Conservation (phyloP, 2,113 vertebrate genomes). For the Polyodon spathula region DNA sequence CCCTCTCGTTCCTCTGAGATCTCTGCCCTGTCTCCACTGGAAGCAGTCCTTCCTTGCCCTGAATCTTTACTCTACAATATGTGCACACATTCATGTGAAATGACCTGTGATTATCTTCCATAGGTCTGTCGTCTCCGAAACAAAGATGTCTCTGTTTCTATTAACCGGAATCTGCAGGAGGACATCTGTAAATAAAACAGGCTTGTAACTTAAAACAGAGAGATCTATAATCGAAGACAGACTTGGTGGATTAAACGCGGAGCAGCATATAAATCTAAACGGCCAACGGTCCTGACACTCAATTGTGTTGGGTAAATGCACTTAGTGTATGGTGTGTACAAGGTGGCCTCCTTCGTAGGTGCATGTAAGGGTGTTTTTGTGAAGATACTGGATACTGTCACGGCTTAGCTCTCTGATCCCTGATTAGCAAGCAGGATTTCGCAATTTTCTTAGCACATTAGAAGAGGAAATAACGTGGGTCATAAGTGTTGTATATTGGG, state of each 20-base stretch:
- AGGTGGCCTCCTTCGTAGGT: conserved; percentile 24
- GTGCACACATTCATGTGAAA: conserved; percentile 28
- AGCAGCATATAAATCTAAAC: background rate
- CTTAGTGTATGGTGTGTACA: conserved; percentile 13
- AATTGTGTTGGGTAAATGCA: background rate
- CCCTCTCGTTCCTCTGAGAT: conserved; percentile 25
- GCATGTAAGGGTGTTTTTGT: conserved; percentile 18
- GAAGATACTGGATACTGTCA: no score
- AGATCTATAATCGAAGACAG: conserved; percentile 18
- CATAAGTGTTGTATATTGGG: no score
- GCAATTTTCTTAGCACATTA: no score
- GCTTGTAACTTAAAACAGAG: conserved; percentile 18
- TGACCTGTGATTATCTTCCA: conserved; percentile 42
- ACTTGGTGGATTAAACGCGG: background rate
- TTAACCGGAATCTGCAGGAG: conserved; percentile 19
- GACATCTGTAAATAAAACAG: conserved; percentile 17
- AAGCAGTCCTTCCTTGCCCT: conserved; percentile 22
- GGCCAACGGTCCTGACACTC: background rate
- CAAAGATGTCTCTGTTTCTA: conserved; percentile 28
- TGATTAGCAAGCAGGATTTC: no score
- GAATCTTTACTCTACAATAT: conserved; percentile 26
- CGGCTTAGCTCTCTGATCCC: no score
- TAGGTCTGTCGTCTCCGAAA: conserved; percentile 16
- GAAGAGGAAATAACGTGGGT: no score
- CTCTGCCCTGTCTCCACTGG: conserved; percentile 26